These are phyloP conservation scores for Ectropis crepuscularia DNA, from an alignment of 2,888 invertebrate species.

Conservation along the genomic window DNA sequence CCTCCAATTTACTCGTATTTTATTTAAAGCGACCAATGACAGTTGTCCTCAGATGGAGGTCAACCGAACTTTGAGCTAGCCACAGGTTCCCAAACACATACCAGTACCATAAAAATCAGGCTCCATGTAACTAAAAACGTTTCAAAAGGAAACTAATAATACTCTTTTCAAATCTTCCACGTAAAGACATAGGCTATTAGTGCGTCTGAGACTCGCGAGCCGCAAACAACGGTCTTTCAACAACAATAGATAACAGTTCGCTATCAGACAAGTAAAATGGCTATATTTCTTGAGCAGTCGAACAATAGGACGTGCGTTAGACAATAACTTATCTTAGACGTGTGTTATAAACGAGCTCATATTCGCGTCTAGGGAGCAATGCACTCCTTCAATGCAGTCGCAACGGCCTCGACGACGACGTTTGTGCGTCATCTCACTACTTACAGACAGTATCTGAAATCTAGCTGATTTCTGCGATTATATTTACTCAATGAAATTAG, in stretches of 20 bases:
- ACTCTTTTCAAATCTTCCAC: no score
- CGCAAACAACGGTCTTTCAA: background rate
- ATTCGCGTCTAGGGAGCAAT: conserved; percentile 62
- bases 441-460: conserved; percentile 5
- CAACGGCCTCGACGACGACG: conserved; percentile 51
- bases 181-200: background rate
- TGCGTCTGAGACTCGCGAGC: background rate
- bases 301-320: conserved; percentile 31
- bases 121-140: no score
- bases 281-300: conserved; percentile 20
- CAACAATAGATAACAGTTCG: conserved; percentile 3
- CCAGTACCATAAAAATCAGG: no score
- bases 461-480: conserved; percentile 3
- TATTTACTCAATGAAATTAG: no score
- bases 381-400: conserved; percentile 60
- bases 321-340: conserved; percentile 63
- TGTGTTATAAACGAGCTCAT: conserved; percentile 63
- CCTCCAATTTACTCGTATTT: no score
- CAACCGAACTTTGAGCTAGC: no score
- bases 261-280: conserved; percentile 6
- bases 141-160: no score
- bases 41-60: no score
- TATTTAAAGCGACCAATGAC: no score
- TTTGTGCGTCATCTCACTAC: conserved; percentile 58
- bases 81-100: no score